phyloP scores from a whole-genome alignment of 2,888 invertebrate species.

The Acanthoscelides obtectus region DNA sequence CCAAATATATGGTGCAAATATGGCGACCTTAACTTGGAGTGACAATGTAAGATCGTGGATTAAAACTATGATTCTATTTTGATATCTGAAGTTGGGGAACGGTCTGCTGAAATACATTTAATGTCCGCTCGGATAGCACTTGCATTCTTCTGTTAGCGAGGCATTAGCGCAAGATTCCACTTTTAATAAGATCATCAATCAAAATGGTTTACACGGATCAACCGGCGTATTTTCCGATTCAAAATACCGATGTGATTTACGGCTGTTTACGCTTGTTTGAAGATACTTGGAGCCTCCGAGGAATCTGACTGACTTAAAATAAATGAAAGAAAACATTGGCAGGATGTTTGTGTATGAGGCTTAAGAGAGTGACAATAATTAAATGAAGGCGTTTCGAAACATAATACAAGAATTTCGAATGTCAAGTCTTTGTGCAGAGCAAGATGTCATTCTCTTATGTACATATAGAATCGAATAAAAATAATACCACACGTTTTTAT shows the following conservation, averaged over 20 bases:
- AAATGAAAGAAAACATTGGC: neutral
- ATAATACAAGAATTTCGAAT: neutral
- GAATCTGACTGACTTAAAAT: neutral
- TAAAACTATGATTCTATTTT: no score
- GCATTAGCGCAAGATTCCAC: neutral
- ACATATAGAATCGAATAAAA: no score
- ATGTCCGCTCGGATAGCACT: neutral
- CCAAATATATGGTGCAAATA: no score
- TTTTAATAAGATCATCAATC: neutral
- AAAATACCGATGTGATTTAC: neutral
- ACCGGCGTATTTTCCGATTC: neutral
- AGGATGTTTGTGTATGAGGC: neutral
- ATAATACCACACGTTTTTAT: no score
- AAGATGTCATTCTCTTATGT: no score
- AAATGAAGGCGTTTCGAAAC: neutral
- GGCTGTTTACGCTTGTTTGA: neutral
- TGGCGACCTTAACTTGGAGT: no score
- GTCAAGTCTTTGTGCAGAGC: no score
- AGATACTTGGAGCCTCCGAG: neutral
- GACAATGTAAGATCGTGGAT: no score
- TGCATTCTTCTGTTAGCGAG: neutral
- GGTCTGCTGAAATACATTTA: no score
- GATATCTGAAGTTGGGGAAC: no score
- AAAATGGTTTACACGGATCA: neutral
- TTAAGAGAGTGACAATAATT: neutral